Evolutionary conservation across 2,888 invertebrate genomes (phyloP).

Genomic region (Griposia aprilina): DNA sequence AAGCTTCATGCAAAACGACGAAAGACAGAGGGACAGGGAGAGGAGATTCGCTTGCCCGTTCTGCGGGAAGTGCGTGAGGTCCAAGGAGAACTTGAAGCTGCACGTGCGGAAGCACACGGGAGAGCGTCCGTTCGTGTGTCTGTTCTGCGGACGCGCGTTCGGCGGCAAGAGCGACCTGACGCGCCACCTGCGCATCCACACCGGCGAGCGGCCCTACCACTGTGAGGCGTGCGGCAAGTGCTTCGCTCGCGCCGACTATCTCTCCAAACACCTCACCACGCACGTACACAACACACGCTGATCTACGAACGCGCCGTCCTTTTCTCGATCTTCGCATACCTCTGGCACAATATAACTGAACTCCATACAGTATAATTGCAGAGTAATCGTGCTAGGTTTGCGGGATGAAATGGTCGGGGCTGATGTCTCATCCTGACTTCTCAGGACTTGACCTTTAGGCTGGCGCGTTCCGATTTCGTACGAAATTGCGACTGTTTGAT

Average conservation of each 20-base stretch:
- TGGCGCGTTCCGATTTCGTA: conserved; percentile 43
- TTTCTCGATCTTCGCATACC: conserved; percentile 66
- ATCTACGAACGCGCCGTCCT: conserved; percentile 80
- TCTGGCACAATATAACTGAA: conserved; percentile 58
- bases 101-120: conserved; percentile 97
- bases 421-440: conserved; percentile 20
- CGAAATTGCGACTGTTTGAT: conserved; percentile 52
- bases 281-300: conserved; percentile 95
- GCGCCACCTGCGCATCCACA: conserved; percentile 96
- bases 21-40: conserved; percentile 91
- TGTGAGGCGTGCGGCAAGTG: conserved; percentile 98
- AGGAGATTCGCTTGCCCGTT: conserved; percentile 96
- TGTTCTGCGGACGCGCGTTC: conserved; percentile 97
- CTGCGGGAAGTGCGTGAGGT: conserved; percentile 96
- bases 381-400: conserved; percentile 30
- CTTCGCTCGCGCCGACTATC: conserved; percentile 97
- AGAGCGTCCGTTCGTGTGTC: conserved; percentile 97
- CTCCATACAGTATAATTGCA: conserved; percentile 52
- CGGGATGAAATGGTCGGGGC: conserved; percentile 31
- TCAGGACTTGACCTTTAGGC: conserved; percentile 65
- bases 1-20: conserved; percentile 92
- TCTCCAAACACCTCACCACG: conserved; percentile 97
- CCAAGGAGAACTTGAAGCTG: conserved; percentile 96
- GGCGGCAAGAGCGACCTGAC: conserved; percentile 97
- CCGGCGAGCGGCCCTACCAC: conserved; percentile 97